These are phyloP conservation scores for Drosophila fulvimacula DNA, from an alignment of 2,888 invertebrate genomes.

Conservation along the genomic window DNA sequence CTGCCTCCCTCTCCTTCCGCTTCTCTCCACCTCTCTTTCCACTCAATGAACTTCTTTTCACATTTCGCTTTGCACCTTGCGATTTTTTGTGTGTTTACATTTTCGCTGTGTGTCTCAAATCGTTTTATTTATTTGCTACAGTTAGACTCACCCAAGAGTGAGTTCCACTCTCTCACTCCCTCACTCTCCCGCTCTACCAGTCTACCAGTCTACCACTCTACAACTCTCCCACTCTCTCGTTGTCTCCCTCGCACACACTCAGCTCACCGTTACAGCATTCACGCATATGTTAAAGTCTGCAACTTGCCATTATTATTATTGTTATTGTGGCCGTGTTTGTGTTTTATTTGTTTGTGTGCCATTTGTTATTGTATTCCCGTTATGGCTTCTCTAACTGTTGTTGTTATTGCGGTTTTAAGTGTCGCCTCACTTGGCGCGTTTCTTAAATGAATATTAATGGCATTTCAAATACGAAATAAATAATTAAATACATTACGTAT, in stretches of 20 bases:
- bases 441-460: constrained; percentile 68
- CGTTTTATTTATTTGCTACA: constrained; percentile 74
- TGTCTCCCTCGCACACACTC: not conserved
- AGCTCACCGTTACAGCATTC: not conserved
- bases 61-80: constrained; percentile 53
- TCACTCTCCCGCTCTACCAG: not conserved
- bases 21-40: constrained; percentile 1
- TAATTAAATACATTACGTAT: constrained; percentile 48
- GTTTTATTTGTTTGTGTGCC: constrained; percentile 38
- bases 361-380: constrained; percentile 47
- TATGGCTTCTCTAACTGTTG: constrained; percentile 45
- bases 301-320: constrained; percentile 56
- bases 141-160: constrained; percentile 14
- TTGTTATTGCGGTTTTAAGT: constrained; percentile 63
- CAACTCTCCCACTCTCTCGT: not conserved
- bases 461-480: constrained; percentile 52
- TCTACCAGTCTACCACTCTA: too few relatives aligned
- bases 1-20: too few relatives aligned
- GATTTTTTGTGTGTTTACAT: constrained; percentile 63
- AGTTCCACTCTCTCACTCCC: not conserved
- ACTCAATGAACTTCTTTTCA: not conserved
- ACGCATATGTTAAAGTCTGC: constrained; percentile 60
- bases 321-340: constrained; percentile 27
- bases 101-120: constrained; percentile 56
- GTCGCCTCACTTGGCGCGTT: constrained; percentile 50